Percentiles rank a stretch among this genome's conserved stretches.
Evolutionary conservation across 2,888 invertebrate genomes (phyloP).

Genomic region (Rhagonycha lutea): DNA sequence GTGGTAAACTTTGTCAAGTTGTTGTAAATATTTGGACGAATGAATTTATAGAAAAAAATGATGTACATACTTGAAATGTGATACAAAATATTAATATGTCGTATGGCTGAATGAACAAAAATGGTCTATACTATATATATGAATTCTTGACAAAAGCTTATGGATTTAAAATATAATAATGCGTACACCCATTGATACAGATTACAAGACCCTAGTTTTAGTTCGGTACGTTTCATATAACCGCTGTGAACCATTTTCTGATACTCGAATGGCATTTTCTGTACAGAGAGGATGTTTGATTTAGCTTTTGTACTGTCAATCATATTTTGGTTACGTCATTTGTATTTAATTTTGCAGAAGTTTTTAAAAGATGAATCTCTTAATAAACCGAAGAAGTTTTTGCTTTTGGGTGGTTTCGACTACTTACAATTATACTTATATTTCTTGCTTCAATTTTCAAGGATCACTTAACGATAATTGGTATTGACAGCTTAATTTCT

Average conservation of each 20-base stretch:
- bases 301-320: constrained; percentile 49
- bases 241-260: constrained; percentile 26
- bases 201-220: constrained; percentile 33
- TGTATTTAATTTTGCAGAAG: constrained; percentile 41
- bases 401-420: constrained; percentile 10
- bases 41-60: not conserved
- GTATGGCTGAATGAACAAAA: constrained; percentile 48
- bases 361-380: constrained; percentile 25
- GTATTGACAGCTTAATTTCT: constrained; percentile 6
- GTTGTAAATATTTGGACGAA: constrained; percentile 2
- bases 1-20: not conserved
- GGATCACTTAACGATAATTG: constrained; percentile 8
- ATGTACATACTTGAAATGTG: constrained; percentile 33
- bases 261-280: constrained; percentile 34
- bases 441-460: constrained; percentile 14
- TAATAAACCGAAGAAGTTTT: constrained; percentile 18
- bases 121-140: constrained; percentile 45
- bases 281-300: constrained; percentile 30
- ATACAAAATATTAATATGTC: constrained; percentile 39
- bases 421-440: constrained; percentile 2
- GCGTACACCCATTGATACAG: constrained; percentile 32
- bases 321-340: constrained; percentile 44
- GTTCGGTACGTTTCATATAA: constrained; percentile 29
- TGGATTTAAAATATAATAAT: constrained; percentile 27
- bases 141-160: constrained; percentile 26